Percentiles rank a stretch among this genome's conserved stretches.
Conservation (phyloP, 2,113 vertebrate genomes). For the Thryonomys swinderianus region DNA sequence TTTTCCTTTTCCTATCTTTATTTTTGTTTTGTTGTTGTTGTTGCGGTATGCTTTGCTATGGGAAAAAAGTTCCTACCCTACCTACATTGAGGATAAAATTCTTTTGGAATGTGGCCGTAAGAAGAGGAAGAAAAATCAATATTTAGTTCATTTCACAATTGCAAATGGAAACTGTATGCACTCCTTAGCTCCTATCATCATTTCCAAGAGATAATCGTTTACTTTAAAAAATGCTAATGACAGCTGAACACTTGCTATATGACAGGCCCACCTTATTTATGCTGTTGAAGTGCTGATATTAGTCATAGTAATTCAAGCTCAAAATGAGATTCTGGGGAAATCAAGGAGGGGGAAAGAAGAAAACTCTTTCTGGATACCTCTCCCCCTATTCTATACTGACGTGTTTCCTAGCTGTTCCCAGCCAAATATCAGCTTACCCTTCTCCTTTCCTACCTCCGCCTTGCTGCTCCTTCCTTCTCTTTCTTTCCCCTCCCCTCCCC, state of each 20-base stretch:
- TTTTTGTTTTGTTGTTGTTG: not conserved
- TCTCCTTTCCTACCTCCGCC: fast-evolving
- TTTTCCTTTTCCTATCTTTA: not conserved
- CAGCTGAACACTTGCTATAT: not conserved
- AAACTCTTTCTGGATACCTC: not conserved
- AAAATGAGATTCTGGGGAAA: slow-evolving; percentile 7
- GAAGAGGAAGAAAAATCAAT: not conserved
- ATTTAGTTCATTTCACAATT: not conserved
- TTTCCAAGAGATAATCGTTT: slow-evolving; percentile 4
- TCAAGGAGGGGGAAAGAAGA: not conserved
- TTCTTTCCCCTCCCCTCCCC: fast-evolving
- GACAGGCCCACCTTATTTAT: not conserved
- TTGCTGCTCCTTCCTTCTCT: fast-evolving
- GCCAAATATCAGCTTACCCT: not conserved
- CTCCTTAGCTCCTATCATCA: not conserved
- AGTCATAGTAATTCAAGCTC: not conserved
- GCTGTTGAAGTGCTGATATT: not conserved
- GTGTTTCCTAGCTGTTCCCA: not conserved
- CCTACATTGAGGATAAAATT: not conserved
- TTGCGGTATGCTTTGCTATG: not conserved
- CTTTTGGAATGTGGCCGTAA: not conserved
- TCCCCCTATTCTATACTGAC: not conserved
- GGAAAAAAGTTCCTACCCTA: not conserved
- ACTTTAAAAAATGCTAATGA: not conserved
- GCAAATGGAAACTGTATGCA: not conserved